These are phyloP conservation scores for Leucania comma DNA, from an alignment of 2,888 invertebrate genomes.

Conservation along the genomic window DNA sequence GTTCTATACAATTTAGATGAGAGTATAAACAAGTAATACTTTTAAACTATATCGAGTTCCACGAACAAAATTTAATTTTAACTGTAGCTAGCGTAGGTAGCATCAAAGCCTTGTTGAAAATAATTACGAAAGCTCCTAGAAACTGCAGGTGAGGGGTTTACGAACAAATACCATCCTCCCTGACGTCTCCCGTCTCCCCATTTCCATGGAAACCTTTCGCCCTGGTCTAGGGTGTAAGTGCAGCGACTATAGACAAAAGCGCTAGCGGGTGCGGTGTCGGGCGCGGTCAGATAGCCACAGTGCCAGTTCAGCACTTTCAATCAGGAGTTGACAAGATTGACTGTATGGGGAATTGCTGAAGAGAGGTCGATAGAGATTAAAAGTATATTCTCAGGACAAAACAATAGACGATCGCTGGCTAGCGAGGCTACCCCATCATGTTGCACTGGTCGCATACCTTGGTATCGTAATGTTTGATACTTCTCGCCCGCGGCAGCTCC, in stretches of 20 bases:
- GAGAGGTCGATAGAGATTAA: neutral
- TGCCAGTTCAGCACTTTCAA: neutral
- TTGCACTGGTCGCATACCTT: neutral
- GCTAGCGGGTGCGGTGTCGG: neutral
- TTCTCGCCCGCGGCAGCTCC: neutral
- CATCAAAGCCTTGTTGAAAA: conserved; percentile 3
- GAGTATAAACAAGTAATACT: neutral
- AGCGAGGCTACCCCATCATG: too few species aligned
- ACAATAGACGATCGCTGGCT: neutral
- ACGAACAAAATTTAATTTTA: neutral
- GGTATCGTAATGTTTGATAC: too few species aligned
- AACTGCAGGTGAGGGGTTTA: neutral
- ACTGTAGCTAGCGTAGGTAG: too few species aligned
- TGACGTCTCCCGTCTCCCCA: neutral
- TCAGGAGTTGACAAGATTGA: too few species aligned
- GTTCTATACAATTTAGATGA: too few species aligned
- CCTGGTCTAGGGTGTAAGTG: neutral
- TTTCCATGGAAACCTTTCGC: conserved; percentile 8
- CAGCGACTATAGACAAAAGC: neutral
- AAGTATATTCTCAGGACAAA: neutral
- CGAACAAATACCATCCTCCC: conserved; percentile 7
- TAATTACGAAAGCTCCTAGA: neutral
- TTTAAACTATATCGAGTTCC: neutral
- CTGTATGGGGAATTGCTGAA: neutral
- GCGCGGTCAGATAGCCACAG: neutral